phyloP scores from a whole-genome alignment of 2,113 vertebrate genomes.

The Pelodiscus sinensis region DNA sequence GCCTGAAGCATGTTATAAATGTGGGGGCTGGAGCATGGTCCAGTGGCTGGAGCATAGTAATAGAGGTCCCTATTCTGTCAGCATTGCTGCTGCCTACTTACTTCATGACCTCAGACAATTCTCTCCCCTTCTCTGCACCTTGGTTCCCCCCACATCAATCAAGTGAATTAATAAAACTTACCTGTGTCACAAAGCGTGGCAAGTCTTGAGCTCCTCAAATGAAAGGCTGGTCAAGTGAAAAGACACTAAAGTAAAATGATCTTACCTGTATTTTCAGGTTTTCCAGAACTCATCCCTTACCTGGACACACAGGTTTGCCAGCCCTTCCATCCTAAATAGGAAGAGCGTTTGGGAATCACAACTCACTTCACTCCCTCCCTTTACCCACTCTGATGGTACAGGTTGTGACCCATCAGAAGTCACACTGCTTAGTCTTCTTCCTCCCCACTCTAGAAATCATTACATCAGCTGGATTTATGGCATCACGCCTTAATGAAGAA shows the following conservation, averaged over 20 bases:
- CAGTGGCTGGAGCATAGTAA: not conserved
- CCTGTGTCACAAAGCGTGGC: not conserved
- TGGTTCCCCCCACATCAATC: not conserved
- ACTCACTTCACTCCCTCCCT: fast-evolving
- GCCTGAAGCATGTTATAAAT: not conserved
- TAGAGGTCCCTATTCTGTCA: not conserved
- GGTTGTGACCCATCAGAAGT: not conserved
- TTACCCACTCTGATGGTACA: fast-evolving
- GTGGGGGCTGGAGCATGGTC: not conserved
- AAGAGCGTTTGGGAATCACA: not conserved
- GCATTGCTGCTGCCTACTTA: not conserved
- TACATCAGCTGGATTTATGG: not conserved
- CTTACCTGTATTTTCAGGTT: not conserved
- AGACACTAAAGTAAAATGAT: not conserved
- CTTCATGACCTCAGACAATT: not conserved
- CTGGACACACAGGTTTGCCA: not conserved
- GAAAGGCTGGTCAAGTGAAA: not conserved
- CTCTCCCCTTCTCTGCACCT: not conserved
- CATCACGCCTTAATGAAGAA: not conserved
- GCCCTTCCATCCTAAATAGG: not conserved
- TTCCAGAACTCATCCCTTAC: not conserved
- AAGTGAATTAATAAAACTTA: not conserved
- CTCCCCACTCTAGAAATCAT: not conserved
- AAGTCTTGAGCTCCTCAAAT: not conserved
- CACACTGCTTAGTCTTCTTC: fast-evolving